A percentile compares a stretch with the other conserved stretches of the same genome.
Evolutionary conservation across 2,888 invertebrate species (phyloP).

Genomic region (Tupiocoris notatus): DNA sequence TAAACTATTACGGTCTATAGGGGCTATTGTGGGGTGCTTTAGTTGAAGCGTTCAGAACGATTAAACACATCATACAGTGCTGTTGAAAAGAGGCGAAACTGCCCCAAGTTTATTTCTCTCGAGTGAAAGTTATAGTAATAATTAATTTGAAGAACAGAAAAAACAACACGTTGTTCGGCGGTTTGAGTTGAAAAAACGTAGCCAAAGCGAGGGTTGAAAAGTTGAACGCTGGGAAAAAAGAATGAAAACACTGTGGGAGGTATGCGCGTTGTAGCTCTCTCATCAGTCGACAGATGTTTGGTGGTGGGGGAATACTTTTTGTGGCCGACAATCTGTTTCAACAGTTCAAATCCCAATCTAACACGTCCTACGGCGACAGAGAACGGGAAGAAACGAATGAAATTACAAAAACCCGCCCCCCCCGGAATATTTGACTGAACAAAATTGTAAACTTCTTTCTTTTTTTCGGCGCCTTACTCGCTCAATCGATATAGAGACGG

Average conservation of each 20-base stretch:
- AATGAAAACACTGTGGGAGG: constrained; percentile 9
- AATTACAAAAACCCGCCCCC: constrained; percentile 15
- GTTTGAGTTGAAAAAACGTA: background rate
- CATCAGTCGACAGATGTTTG: constrained; percentile 26
- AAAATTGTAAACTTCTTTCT: constrained; percentile 2
- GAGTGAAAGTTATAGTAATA: constrained; percentile 8
- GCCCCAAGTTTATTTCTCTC: background rate
- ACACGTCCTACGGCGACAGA: constrained; percentile 11
- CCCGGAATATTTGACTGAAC: background rate
- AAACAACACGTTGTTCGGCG: background rate
- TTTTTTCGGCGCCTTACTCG: no score
- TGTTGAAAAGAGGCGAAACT: background rate
- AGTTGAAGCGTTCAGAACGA: background rate
- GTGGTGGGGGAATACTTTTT: constrained; percentile 18
- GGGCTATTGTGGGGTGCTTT: no score
- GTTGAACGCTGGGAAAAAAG: constrained; percentile 7
- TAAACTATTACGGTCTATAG: no score
- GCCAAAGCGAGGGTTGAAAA: background rate
- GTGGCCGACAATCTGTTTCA: constrained; percentile 32
- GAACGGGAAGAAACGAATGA: background rate
- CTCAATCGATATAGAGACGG: background rate
- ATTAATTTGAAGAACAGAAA: constrained; percentile 2
- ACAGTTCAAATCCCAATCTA: constrained; percentile 28
- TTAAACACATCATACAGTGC: background rate
- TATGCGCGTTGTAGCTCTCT: constrained; percentile 25